phyloP scores from a whole-genome alignment of 1,140 invertebrate species.

The Brachionus rotundiformis region DNA sequence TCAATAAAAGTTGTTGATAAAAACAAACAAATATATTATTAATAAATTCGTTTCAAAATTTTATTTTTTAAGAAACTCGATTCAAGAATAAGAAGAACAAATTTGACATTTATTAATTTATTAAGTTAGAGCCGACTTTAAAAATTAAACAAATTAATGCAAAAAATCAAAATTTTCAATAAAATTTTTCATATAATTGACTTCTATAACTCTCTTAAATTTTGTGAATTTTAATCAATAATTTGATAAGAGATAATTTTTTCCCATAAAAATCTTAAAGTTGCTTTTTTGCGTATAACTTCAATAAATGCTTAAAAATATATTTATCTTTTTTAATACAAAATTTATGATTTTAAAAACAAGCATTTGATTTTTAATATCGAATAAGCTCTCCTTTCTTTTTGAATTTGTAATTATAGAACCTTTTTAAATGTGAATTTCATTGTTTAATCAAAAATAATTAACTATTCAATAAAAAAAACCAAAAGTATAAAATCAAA shows the following conservation, averaged over 20 bases:
- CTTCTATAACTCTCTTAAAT: not conserved
- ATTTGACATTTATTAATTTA: not conserved
- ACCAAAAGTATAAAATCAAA: not conserved
- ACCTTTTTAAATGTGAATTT: not conserved
- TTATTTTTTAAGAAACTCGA: not conserved
- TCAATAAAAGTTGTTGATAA: not conserved
- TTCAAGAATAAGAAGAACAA: not conserved
- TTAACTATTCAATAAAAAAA: not conserved
- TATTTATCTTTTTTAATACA: not conserved
- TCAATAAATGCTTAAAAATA: not conserved
- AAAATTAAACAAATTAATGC: conserved; percentile 2
- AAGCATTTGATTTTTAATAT: not conserved
- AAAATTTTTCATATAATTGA: not conserved
- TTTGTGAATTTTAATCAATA: not conserved
- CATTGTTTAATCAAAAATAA: not conserved
- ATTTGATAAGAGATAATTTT: not conserved
- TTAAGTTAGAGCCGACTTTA: not conserved
- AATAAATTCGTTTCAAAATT: not conserved
- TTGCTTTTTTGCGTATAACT: not conserved
- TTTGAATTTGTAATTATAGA: not conserved
- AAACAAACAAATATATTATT: conserved; percentile 1
- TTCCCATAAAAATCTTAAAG: not conserved
- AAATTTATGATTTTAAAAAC: not conserved
- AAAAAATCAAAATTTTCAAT: not conserved
- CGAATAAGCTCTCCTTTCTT: not conserved